These are phyloP conservation scores for Falco peregrinus DNA, from an alignment of 2,797 vertebrate species.

Conservation along the genomic window DNA sequence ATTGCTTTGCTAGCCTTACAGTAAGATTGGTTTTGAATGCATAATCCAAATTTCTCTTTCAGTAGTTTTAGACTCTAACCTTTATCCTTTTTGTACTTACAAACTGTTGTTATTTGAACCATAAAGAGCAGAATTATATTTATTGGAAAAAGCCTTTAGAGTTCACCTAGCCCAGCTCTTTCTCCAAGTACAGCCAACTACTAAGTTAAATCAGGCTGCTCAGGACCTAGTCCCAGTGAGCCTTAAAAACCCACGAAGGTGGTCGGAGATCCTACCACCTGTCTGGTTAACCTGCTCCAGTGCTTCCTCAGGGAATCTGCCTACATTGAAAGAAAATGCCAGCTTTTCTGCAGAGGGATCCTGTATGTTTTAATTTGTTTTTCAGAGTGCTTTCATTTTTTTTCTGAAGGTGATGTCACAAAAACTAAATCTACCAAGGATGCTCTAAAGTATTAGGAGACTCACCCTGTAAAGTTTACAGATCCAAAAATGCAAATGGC, in stretches of 20 bases:
- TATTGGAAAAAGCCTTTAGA: not conserved
- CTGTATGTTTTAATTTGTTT: not conserved
- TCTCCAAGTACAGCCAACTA: not conserved
- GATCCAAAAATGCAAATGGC: not conserved
- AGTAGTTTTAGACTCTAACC: not conserved
- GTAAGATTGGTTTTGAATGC: not conserved
- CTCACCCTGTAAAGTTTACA: not conserved
- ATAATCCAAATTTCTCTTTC: not conserved
- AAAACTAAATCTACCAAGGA: not conserved
- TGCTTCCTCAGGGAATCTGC: not conserved
- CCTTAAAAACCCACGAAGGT: not conserved
- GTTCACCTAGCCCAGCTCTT: not conserved
- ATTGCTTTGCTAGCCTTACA: not conserved
- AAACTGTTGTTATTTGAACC: not conserved
- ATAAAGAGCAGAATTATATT: not conserved
- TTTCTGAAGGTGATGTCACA: not conserved
- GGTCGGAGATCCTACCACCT: not conserved
- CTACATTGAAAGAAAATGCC: no score
- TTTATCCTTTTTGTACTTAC: not conserved
- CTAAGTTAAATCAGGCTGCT: not conserved
- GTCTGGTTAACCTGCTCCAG: not conserved
- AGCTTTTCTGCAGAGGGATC: not conserved
- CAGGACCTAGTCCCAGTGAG: no score
- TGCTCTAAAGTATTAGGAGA: not conserved
- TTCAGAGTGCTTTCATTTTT: not conserved